Evolutionary conservation across 2,113 vertebrate genomes (phyloP).

Genomic region (Actenoides lindsayi): DNA sequence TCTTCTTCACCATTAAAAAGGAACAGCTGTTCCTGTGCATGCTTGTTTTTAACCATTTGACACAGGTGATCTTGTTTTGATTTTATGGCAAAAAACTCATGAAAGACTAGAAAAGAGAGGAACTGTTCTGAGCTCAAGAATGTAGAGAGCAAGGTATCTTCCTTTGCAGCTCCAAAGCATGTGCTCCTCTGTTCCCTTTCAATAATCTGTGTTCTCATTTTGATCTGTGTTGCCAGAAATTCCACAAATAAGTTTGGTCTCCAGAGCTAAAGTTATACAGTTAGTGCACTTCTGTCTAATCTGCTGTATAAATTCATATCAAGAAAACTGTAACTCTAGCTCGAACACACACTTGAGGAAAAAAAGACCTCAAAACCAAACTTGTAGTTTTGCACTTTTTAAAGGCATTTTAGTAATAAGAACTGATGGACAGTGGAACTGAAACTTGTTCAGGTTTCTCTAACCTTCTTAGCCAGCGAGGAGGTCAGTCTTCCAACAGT

Average conservation of each 20-base stretch:
- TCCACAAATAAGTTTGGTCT: background rate
- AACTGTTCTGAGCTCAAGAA: background rate
- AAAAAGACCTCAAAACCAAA: background rate
- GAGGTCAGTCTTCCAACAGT: background rate
- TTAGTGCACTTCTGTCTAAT: background rate
- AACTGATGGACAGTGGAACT: background rate
- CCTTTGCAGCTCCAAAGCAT: background rate
- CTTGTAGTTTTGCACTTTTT: background rate
- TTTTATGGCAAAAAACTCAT: background rate
- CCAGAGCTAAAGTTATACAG: background rate
- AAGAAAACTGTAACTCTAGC: background rate
- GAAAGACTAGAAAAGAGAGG: background rate
- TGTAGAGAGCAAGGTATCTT: background rate
- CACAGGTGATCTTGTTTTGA: background rate
- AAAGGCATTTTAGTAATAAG: background rate
- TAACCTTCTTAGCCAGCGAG: background rate
- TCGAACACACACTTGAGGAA: background rate
- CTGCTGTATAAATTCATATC: background rate
- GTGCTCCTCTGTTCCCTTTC: background rate
- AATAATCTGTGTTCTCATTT: background rate
- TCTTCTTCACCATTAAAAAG: background rate
- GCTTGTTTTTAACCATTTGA: background rate
- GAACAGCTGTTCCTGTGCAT: background rate
- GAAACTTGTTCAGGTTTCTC: background rate
- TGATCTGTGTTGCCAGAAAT: background rate